Base-by-base conservation (phyloP, 1,140 invertebrate species). In the Procambarus clarkii region DNA sequence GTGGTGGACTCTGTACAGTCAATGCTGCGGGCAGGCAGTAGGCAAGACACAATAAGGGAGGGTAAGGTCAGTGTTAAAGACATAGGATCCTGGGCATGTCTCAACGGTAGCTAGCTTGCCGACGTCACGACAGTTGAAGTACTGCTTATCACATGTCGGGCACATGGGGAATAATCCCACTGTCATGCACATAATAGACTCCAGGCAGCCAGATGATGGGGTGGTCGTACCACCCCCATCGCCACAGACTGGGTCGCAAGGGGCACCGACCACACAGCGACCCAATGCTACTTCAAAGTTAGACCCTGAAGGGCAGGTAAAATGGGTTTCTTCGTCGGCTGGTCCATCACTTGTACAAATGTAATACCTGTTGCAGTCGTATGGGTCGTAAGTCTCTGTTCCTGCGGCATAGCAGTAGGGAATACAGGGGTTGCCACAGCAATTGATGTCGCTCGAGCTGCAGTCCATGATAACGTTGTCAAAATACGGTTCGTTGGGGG, bases 291-390 rank as follows among this genome's bases (percentile, higher is more conserved):
- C n/a, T 76, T 88, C 77, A 15, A 80, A 80, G 11, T 24, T 48
- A 7, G 2, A 13, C 46, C 79, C 79, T 18, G 44, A 2, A 7
- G 18, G 18, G 24, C 79, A 80, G 44, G 18, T n/a, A 21, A 4
- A 21, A n/a, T 80, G 79, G 11, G n/a, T 0, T 7, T 8, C 46
- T 0, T 7, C 8, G 11, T 48, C 24, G 18, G 46, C 46, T 4
- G 46, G 2, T 11, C 79, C 79, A 1, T 45, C 46, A 13, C 21
- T 48, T 13, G 18, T 3, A 15, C 79, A 80, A 3, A 80, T 48
- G 18, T 80, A 80, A 24, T 80, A 80, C 48, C 21, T 48, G 44
- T 7, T 45, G 79, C 79, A 80, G 79, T 80, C 79, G 7, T n/a
- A 18, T 3, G 79, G 79, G 79, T 80, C 79, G 2, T 8, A 0